Evolutionary conservation across 2,888 invertebrate genomes (phyloP).

Genomic region (Scaptomyza tumidula): DNA sequence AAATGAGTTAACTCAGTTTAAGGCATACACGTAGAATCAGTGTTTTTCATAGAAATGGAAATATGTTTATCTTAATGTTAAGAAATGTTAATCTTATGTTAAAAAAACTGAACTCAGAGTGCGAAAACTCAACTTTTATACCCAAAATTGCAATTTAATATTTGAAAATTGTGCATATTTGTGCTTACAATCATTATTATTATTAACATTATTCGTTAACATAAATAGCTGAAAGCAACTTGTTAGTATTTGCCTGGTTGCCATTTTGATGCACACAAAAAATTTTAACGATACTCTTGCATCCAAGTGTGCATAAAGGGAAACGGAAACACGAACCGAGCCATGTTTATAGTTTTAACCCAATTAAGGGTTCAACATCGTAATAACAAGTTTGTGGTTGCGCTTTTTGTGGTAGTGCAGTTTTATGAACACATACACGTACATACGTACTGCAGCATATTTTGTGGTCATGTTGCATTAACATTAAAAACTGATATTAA

Average conservation of each 20-base stretch:
- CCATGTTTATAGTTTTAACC: constrained; percentile 65
- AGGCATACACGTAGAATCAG: too few species aligned
- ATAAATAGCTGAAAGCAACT: constrained; percentile 40
- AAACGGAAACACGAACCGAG: constrained; percentile 28
- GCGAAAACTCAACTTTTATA: too few species aligned
- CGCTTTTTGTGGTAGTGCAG: background rate
- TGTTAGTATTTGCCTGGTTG: constrained; percentile 26
- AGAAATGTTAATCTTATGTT: too few species aligned
- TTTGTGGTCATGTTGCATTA: background rate
- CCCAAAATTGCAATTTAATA: background rate
- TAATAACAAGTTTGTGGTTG: constrained; percentile 16
- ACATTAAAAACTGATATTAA: too few species aligned
- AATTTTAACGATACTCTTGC: constrained; percentile 6
- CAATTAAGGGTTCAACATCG: constrained; percentile 54
- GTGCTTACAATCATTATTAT: too few species aligned
- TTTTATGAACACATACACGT: background rate
- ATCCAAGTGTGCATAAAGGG: constrained; percentile 10
- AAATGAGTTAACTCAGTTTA: too few species aligned
- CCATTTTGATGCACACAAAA: background rate
- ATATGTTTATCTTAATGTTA: too few species aligned
- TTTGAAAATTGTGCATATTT: background rate
- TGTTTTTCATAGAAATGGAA: too few species aligned
- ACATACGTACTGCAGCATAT: background rate
- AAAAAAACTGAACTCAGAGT: too few species aligned
- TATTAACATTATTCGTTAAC: constrained; percentile 51